Base-by-base conservation (phyloP, 2,888 invertebrate genomes). In the Cecidostiba fungosa region DNA sequence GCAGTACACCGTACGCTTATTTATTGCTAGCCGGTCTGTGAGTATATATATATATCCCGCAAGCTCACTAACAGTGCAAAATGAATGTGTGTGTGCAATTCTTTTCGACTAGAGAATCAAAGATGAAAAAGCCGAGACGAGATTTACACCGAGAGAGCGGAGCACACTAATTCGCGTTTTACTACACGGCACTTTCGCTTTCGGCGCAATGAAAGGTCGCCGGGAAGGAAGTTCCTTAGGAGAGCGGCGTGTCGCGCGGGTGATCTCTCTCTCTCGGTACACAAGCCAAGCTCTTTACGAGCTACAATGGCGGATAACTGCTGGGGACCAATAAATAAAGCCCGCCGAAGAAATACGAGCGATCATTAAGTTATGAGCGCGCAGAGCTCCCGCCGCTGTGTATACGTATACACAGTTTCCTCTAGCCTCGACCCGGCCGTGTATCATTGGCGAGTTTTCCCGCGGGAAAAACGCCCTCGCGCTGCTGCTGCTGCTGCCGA, bases 1-100 rank as follows among this genome's bases (percentile, higher is more conserved):
- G 43, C 43, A 43, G 84, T 88, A 90, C 91, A 88, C 29, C 89
- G 89, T 90, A 90, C 90, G 90, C 91, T 92, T 93, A 92, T 93
- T 93, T 92, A 92, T 93, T 91, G 91, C 92, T 89, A 19, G 26
- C 69, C 14, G 32, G 6, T 59, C 54, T 23, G 5, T n/a, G 10
- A 8, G 6, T 6, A 3, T 10, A 16, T 59, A 72, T 29, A 62
- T 47, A 29, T 73, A 66, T 62, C 50, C 50, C 85, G 29, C n/a
- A 47, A 59, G 50, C 50, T 16, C 4, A 59, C 76, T 36, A 29
- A 77, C n/a, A n/a, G n/a, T 66, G 77, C 54, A 62, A 86, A 77
- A 83, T 83, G 72, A 83, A 69, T 76, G 76, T 74, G 19, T 54
- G 14, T 12, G 72, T n/a, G 39, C 39, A 8, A 59, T 59, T 59